A percentile compares a stretch with the other conserved stretches of the same genome.
Evolutionary conservation across 2,797 vertebrate species (phyloP).

Genomic region (Helostoma temminkii): DNA sequence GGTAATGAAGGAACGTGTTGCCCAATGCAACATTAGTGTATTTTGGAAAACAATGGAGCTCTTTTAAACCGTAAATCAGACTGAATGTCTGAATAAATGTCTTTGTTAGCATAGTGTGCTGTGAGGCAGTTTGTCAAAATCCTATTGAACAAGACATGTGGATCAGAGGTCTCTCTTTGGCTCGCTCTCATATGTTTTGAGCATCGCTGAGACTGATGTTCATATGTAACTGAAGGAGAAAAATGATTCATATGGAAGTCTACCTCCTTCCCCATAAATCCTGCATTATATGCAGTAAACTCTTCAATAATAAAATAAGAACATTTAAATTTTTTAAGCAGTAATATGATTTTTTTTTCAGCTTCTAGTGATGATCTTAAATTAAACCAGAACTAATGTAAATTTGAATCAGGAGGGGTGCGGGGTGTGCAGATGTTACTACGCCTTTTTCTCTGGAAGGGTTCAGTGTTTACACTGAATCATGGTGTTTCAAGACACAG

Average conservation of each 20-base stretch:
- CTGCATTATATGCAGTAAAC: neutral
- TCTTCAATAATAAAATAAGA: neutral
- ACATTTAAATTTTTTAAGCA: slow-evolving; percentile 1
- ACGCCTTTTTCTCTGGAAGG: slow-evolving; percentile 36
- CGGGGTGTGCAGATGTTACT: slow-evolving; percentile 45
- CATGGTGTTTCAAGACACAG: slow-evolving; percentile 10
- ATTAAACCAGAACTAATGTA: slow-evolving; percentile 18
- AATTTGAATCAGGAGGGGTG: slow-evolving; percentile 23
- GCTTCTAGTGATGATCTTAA: slow-evolving; percentile 12
- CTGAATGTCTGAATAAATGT: neutral
- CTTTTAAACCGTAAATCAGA: neutral
- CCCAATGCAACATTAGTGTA: neutral
- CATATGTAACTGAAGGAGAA: slow-evolving; percentile 4
- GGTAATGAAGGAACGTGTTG: neutral
- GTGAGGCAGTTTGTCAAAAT: slow-evolving; percentile 7
- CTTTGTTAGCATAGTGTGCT: neutral
- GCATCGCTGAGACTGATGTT: neutral
- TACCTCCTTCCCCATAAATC: neutral
- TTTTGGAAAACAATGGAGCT: neutral
- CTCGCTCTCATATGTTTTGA: neutral
- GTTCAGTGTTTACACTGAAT: slow-evolving; percentile 43
- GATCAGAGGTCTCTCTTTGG: neutral
- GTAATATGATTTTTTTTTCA: neutral
- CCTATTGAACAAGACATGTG: neutral
- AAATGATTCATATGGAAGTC: neutral